Evolutionary conservation across 2,113 vertebrate species (phyloP), one percentile per base, ranked within the genome.

Genomic region (Nannobrachium achirus): DNA sequence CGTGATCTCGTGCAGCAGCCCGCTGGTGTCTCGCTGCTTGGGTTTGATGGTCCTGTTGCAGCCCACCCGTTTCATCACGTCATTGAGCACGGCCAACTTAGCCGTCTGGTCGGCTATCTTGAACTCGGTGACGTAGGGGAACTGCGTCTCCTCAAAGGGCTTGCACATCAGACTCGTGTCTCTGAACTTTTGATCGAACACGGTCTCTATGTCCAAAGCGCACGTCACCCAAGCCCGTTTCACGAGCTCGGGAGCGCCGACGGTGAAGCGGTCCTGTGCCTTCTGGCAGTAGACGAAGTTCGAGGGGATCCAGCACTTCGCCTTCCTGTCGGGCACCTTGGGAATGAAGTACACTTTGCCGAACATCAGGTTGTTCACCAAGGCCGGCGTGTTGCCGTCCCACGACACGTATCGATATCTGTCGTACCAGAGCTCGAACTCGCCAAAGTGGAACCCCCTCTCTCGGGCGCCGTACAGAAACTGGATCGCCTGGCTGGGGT

Each of bases 291-390:
- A 50, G 11, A 50, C 15, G n/a, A 50, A 50, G 11, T 50, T 6
- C 11, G 11, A n/a, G n/a, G 48, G 48, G 11, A 50, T 50, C 48
- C 11, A 50, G 11, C 6, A 3, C 48, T n/a, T n/a, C 48, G 6
- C 48, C 48, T n/a, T 15, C 11, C 6, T 13, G 11, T 15, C 15
- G 48, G 25, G 2, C 25, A 50, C 48, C n/a, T 50, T 50, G n/a
- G 48, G 48, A 6, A 50, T 50, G 48, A 50, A 50, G 48, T 50
- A 50, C 48, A 50, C 48, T n/a, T 15, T 50, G 11, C 48, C 48
- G n/a, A 50, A 50, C 48, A 50, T 50, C 48, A 50, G 48, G 48
- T 50, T 50, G 48, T 50, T 50, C n/a, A 50, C n/a, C n/a, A 50
- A n/a, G n/a, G 48, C 48, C n/a, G 48, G 48, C n/a, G 48, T 50